Conservation (phyloP, 2,113 vertebrate species). For the Scopus umbretta region DNA sequence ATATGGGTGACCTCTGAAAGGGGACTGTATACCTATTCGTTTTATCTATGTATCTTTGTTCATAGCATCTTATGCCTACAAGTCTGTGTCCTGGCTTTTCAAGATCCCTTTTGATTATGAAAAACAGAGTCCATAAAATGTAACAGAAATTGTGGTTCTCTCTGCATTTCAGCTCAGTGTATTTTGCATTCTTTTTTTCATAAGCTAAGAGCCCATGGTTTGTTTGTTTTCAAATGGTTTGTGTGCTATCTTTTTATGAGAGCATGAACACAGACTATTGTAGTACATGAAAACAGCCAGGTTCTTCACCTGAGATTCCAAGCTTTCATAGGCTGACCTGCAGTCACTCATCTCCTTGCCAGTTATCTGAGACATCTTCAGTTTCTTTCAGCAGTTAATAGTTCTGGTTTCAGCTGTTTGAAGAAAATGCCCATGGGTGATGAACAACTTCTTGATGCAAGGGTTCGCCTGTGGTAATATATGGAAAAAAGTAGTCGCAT, state of each 20-base stretch:
- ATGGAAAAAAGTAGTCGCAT: neutral
- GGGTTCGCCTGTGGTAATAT: neutral
- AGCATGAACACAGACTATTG: neutral
- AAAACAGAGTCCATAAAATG: neutral
- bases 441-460: neutral
- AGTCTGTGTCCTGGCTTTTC: neutral
- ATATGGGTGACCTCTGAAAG: neutral
- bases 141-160: neutral
- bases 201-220: neutral
- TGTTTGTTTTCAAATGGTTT: neutral
- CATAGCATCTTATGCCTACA: neutral
- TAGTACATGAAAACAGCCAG: neutral
- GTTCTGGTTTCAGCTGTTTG: neutral
- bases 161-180: neutral
- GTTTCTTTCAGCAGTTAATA: neutral
- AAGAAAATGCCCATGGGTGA: neutral
- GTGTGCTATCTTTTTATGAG: neutral
- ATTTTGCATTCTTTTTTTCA: neutral
- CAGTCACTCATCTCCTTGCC: neutral
- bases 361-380: neutral
- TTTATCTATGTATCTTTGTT: neutral
- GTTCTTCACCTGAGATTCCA: neutral
- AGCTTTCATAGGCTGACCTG: neutral
- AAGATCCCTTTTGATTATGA: neutral
- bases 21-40: neutral